Conservation (phyloP, 2,888 invertebrate genomes). For the Cantharis rustica region DNA sequence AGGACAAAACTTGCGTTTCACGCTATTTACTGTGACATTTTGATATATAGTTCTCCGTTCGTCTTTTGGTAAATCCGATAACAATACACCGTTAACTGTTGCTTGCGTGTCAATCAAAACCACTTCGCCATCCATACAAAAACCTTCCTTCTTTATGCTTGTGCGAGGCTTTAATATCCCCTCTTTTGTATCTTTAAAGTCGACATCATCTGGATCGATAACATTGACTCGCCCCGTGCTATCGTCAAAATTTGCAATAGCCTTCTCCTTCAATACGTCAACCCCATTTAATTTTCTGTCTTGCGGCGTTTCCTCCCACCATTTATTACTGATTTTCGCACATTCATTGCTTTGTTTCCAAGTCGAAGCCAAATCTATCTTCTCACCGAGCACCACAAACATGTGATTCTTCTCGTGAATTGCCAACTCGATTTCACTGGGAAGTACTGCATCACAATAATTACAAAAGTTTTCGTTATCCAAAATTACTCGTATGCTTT, state of each 20-base stretch:
- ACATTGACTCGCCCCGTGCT: conserved; percentile 29
- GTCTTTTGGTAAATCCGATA: conserved; percentile 51
- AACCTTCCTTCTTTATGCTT: conserved; percentile 10
- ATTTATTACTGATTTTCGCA: conserved; percentile 49
- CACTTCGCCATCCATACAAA: conserved; percentile 33
- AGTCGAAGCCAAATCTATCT: conserved; percentile 46
- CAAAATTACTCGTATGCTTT: not conserved
- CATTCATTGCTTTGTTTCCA: conserved; percentile 45
- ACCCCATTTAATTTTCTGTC: not conserved
- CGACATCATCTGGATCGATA: conserved; percentile 31
- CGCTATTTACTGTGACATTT: conserved; percentile 49
- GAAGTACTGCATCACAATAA: conserved; percentile 47
- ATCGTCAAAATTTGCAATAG: conserved; percentile 22
- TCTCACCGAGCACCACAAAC: conserved; percentile 45
- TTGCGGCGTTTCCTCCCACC: conserved; percentile 40
- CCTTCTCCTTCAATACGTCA: not conserved
- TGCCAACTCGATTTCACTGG: conserved; percentile 46
- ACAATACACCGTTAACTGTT: conserved; percentile 47
- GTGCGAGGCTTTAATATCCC: conserved; percentile 25
- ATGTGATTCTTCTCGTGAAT: conserved; percentile 51
- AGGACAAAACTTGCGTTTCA: conserved; percentile 50
- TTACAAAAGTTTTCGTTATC: conserved; percentile 44
- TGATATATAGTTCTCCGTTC: conserved; percentile 50
- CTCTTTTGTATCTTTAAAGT: conserved; percentile 22
- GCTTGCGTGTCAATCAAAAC: conserved; percentile 40